phyloP scores from a whole-genome alignment of 2,888 invertebrate genomes.

The Orchesella flavescens region DNA sequence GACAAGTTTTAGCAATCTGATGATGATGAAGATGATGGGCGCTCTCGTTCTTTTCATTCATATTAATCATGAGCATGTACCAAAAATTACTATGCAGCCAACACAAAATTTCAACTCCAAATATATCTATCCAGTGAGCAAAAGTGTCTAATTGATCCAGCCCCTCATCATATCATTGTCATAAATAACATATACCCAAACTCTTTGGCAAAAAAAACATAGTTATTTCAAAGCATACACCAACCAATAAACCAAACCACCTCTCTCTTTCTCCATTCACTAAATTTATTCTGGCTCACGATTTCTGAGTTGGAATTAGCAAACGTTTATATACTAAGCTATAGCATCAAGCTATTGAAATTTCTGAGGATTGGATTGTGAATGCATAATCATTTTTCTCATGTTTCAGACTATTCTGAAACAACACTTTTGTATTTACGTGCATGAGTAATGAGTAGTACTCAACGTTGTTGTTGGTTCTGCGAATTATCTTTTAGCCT shows the following conservation, averaged over 20 bases:
- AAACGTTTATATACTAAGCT: slow-evolving; percentile 4
- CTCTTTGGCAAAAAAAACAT: neutral
- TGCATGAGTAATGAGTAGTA: slow-evolving; percentile 1
- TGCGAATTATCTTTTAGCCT: no score
- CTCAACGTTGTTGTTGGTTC: neutral
- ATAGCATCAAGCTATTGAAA: neutral
- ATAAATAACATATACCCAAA: slow-evolving; percentile 2
- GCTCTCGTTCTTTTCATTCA: neutral
- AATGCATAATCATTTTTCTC: no score
- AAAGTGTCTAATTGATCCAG: slow-evolving; percentile 27
- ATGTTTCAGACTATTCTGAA: no score
- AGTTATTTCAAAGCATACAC: neutral
- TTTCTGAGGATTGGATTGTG: no score
- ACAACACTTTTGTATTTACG: no score
- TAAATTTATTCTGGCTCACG: slow-evolving; percentile 51
- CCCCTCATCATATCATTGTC: slow-evolving; percentile 15
- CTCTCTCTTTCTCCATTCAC: slow-evolving; percentile 13
- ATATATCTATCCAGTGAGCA: slow-evolving; percentile 29
- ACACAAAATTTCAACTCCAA: slow-evolving; percentile 43
- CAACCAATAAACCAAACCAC: neutral
- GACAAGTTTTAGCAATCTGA: neutral
- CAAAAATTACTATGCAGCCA: slow-evolving; percentile 10
- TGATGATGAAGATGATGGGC: neutral
- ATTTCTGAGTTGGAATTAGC: slow-evolving; percentile 49
- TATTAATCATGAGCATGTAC: neutral